phyloP scores from a whole-genome alignment of 2,888 invertebrate genomes.

The Corbicula japonica region DNA sequence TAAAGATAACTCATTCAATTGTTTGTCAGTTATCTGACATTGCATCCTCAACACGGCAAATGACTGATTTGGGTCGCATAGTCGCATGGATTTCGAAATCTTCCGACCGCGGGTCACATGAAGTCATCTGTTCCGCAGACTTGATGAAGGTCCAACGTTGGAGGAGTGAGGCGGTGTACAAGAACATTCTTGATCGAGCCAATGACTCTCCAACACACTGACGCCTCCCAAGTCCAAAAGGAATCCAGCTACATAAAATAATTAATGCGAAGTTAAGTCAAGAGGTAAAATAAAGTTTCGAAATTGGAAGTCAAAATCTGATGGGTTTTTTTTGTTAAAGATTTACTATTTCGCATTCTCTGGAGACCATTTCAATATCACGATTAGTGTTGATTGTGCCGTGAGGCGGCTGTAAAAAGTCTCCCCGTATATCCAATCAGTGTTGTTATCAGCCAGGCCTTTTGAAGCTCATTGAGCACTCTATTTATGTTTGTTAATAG shows the following conservation, averaged over 20 bases:
- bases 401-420: background rate
- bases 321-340: background rate
- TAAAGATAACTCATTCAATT: no score
- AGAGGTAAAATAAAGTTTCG: background rate
- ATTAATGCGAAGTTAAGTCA: background rate
- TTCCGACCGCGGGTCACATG: no score
- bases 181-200: background rate
- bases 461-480: background rate
- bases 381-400: background rate
- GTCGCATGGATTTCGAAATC: no score
- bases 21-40: no score
- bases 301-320: background rate
- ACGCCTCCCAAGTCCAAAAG: conserved; percentile 8
- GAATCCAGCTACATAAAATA: conserved; percentile 7
- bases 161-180: background rate
- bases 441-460: no score
- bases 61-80: no score
- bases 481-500: background rate
- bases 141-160: no score
- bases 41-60: no score
- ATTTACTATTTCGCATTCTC: background rate
- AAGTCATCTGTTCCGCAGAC: no score
- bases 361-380: background rate
- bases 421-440: background rate
- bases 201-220: conserved; percentile 9